A percentile compares a stretch with the other conserved stretches of the same genome.
phyloP scores from a whole-genome alignment of 2,797 vertebrate species.

The Champsocephalus esox region DNA sequence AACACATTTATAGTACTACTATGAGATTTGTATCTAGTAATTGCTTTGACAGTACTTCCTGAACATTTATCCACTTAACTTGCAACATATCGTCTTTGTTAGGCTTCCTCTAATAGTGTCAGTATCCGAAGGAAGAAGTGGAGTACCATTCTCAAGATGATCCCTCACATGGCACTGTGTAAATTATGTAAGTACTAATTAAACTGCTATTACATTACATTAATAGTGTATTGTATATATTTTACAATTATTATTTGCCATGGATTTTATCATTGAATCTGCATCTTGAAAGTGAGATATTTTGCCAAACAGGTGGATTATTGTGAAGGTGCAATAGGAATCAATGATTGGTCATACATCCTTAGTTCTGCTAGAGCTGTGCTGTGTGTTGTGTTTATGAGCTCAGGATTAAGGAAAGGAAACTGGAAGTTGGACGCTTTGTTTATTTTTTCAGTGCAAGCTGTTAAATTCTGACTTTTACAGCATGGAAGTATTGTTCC shows the following conservation, averaged over 20 bases:
- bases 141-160: constrained; percentile 55
- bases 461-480: not conserved
- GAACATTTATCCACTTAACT: fast-evolving
- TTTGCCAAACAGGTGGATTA: not conserved
- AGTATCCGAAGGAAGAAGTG: constrained; percentile 41
- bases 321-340: not conserved
- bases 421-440: not conserved
- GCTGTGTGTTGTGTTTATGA: not conserved
- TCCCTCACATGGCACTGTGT: constrained; percentile 65
- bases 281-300: not conserved
- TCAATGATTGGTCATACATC: not conserved
- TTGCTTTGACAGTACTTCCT: not conserved
- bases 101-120: constrained; percentile 62
- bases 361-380: not conserved
- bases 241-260: not conserved
- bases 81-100: not conserved
- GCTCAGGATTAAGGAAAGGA: not conserved
- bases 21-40: not conserved
- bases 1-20: not conserved
- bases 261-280: not conserved
- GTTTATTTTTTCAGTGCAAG: not conserved
- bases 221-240: not conserved
- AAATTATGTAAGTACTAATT: constrained; percentile 71
- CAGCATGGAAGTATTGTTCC: not conserved
- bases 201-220: not conserved